Conservation (phyloP, 2,113 vertebrate genomes). For the Ifrita kowaldi region DNA sequence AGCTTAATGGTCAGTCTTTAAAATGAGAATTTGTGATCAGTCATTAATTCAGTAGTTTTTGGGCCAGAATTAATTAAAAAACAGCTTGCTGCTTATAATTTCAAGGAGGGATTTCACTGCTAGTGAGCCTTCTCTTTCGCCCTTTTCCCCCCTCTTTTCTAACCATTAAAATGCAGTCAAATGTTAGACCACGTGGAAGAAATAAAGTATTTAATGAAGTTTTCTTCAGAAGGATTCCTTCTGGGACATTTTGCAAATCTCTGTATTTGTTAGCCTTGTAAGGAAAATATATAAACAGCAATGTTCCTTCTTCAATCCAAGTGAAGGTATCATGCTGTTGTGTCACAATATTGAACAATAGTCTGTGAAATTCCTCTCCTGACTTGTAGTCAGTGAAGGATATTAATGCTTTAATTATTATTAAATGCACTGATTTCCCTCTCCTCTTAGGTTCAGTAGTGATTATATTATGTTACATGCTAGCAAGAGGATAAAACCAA, state of each 20-base stretch:
- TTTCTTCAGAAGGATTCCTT: background rate
- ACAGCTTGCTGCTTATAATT: slow-evolving; percentile 5
- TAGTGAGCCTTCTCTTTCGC: background rate
- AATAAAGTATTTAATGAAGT: background rate
- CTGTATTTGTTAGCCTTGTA: background rate
- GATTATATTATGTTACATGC: background rate
- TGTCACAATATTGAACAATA: background rate
- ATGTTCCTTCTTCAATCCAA: background rate
- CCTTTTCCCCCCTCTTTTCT: fast-evolving
- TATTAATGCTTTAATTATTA: background rate
- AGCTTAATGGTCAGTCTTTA: background rate
- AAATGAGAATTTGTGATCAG: background rate
- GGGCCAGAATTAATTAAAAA: slow-evolving; percentile 22
- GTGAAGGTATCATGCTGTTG: background rate
- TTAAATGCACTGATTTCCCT: background rate
- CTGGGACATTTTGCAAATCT: slow-evolving; percentile 3
- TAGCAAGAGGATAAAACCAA: background rate
- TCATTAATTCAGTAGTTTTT: slow-evolving; percentile 25
- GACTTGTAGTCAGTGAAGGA: background rate
- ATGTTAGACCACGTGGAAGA: slow-evolving; percentile 5
- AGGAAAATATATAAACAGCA: background rate
- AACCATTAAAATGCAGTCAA: background rate
- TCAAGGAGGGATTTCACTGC: background rate
- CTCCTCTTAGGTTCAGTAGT: background rate
- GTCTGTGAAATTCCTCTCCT: background rate